phyloP scores from a whole-genome alignment of 2,797 vertebrate genomes.

The Alauda arvensis region DNA sequence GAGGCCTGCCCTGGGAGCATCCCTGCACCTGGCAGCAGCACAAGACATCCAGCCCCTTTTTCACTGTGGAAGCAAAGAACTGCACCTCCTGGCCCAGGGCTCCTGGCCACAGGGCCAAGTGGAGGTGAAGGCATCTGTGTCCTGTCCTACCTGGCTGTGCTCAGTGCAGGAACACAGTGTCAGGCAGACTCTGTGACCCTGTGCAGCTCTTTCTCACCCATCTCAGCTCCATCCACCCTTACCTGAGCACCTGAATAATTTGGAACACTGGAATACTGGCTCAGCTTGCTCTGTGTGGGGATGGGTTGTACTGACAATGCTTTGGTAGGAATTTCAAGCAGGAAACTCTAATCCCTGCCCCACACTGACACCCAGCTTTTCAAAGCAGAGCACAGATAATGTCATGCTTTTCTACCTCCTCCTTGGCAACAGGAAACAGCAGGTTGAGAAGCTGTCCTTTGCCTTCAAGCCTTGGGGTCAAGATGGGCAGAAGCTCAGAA shows the following conservation, averaged over 20 bases:
- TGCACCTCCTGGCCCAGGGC: not conserved
- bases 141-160: not conserved
- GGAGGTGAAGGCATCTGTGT: not conserved
- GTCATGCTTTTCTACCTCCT: not conserved
- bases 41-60: accelerated
- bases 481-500: not conserved
- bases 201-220: not conserved
- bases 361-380: not conserved
- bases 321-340: not conserved
- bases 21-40: not conserved
- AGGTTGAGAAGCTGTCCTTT: not conserved
- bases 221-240: not conserved
- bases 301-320: not conserved
- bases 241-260: not conserved
- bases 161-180: not conserved
- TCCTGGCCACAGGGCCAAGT: not conserved
- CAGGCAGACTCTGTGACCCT: not conserved
- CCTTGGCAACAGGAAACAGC: not conserved
- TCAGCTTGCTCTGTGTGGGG: not conserved
- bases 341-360: not conserved
- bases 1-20: not conserved
- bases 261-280: not conserved
- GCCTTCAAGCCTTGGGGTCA: not conserved
- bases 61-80: not conserved
- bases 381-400: not conserved